Conservation (phyloP, 2,797 vertebrate species). For the Okamejei kenojei region DNA sequence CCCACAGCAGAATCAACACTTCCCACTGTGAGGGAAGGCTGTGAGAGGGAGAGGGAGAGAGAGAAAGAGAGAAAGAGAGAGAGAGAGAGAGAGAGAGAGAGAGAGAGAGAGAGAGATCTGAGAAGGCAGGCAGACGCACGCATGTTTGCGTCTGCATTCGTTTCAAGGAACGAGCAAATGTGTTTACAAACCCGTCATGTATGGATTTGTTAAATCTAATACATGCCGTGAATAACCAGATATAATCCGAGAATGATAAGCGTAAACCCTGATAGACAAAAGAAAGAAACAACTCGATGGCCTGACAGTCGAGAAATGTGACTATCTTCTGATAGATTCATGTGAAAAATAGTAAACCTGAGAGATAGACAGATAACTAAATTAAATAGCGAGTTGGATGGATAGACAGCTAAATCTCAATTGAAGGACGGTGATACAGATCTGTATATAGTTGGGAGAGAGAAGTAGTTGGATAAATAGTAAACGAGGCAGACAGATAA, state of each 20-base stretch:
- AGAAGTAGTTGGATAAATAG: conserved; percentile 34
- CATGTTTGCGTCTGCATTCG: not conserved
- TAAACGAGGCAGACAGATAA: conserved; percentile 29
- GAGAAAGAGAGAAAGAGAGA: not conserved
- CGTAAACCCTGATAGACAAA: not conserved
- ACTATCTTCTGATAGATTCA: conserved; percentile 2
- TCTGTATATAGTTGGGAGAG: conserved; percentile 4
- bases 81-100: conserved; percentile 33
- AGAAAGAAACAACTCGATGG: not conserved
- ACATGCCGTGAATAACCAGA: not conserved
- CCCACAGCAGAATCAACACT: too few relatives aligned
- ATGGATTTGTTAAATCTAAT: not conserved
- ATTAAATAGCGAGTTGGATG: not conserved
- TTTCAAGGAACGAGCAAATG: too few relatives aligned
- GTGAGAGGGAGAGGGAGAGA: not conserved
- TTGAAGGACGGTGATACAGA: conserved; percentile 14
- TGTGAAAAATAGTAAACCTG: conserved; percentile 30
- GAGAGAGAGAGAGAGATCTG: not conserved
- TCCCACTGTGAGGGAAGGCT: too few relatives aligned
- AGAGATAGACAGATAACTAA: conserved; percentile 19
- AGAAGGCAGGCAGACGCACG: conserved; percentile 46
- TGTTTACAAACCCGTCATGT: not conserved
- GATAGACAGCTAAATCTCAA: conserved; percentile 8
- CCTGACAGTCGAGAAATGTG: not conserved
- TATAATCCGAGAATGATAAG: conserved; percentile 42